Conservation (phyloP, 2,888 invertebrate genomes). For the Athalia circularis region DNA sequence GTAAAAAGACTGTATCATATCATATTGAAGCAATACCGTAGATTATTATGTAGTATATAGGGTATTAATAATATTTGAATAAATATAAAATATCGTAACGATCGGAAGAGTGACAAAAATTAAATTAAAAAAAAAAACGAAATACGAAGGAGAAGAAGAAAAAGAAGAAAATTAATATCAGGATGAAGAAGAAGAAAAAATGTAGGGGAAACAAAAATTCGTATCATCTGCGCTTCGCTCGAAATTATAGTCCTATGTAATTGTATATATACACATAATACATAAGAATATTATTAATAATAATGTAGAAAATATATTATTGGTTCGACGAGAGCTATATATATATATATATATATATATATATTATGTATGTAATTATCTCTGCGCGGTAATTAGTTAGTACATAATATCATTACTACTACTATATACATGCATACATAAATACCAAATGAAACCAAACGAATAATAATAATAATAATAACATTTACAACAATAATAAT, state of each 20-base stretch:
- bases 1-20: slow-evolving; percentile 74
- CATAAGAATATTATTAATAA: neutral
- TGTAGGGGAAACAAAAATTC: neutral
- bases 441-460: too few relatives aligned
- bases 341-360: slow-evolving; percentile 3
- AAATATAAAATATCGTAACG: neutral
- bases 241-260: neutral
- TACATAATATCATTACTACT: too few relatives aligned
- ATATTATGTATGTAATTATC: neutral
- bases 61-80: neutral
- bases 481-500: too few relatives aligned
- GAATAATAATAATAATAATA: too few relatives aligned
- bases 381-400: too few relatives aligned
- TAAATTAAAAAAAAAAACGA: too few relatives aligned
- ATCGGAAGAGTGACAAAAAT: neutral
- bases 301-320: too few relatives aligned
- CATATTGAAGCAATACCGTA: slow-evolving; percentile 72
- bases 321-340: neutral
- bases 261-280: neutral
- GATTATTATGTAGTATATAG: slow-evolving; percentile 47
- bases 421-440: too few relatives aligned
- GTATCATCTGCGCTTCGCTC: slow-evolving; percentile 7
- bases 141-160: too few relatives aligned
- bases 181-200: too few relatives aligned
- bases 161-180: too few relatives aligned